Conservation (phyloP, 2,113 vertebrate genomes). For the Microcebus ravelobensis region DNA sequence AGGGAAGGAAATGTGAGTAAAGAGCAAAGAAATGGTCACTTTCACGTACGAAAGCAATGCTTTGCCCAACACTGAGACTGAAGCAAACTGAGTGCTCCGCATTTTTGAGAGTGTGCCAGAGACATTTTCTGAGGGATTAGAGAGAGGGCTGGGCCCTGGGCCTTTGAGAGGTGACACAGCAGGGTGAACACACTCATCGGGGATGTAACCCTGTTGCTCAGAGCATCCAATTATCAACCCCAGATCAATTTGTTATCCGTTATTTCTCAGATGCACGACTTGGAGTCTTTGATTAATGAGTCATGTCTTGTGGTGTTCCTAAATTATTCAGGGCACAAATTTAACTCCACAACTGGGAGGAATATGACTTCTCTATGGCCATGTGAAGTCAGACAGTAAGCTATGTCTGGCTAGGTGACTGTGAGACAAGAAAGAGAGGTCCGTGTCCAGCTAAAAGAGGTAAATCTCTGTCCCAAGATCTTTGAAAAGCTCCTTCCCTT, state of each 20-base stretch:
- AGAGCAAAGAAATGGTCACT: background rate
- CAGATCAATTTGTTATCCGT: background rate
- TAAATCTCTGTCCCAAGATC: background rate
- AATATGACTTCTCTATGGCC: background rate
- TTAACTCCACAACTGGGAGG: background rate
- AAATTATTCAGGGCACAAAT: constrained; percentile 12
- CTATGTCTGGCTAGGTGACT: background rate
- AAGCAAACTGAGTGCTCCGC: background rate
- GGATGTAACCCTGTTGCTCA: background rate
- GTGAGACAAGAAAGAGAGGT: background rate
- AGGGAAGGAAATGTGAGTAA: background rate
- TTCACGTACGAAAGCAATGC: background rate
- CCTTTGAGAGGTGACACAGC: background rate
- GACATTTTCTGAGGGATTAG: background rate
- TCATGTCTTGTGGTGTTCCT: constrained; percentile 22
- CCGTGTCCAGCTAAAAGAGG: background rate
- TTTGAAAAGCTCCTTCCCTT: background rate
- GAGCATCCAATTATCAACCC: background rate
- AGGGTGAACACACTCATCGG: background rate
- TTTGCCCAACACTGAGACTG: background rate
- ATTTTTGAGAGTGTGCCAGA: background rate
- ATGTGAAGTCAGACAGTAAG: background rate
- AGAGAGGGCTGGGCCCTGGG: background rate
- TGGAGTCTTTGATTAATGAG: constrained; percentile 43
- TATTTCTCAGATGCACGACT: constrained; percentile 21